Evolutionary conservation across 1,140 invertebrate species (phyloP).

Genomic region (Asobara japonica): DNA sequence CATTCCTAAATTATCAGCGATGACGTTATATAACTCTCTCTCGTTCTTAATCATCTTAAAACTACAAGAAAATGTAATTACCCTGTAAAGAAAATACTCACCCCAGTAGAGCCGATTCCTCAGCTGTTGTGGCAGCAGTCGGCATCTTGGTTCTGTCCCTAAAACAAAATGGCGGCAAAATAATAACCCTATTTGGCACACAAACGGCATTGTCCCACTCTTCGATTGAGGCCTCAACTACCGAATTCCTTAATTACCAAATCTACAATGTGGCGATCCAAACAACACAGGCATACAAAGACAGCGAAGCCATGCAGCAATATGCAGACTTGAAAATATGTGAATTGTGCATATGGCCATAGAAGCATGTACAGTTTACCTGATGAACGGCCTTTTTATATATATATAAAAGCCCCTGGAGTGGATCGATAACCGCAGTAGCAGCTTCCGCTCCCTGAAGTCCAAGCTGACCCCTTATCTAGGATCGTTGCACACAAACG

Average conservation of each 20-base stretch:
- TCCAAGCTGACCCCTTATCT: constrained; percentile 31
- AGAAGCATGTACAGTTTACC: constrained; percentile 51
- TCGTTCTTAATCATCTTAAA: constrained; percentile 23
- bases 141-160: constrained; percentile 73
- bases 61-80: neutral
- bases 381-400: constrained; percentile 55
- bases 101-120: constrained; percentile 77
- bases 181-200: constrained; percentile 56
- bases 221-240: constrained; percentile 26
- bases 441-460: constrained; percentile 51
- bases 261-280: neutral
- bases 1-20: neutral
- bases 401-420: constrained; percentile 28
- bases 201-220: neutral
- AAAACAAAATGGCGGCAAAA: constrained; percentile 68
- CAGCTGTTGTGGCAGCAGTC: constrained; percentile 72
- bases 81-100: constrained; percentile 62
- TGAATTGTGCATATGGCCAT: neutral
- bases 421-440: constrained; percentile 57
- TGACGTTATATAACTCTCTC: neutral
- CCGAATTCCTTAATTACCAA: no score
- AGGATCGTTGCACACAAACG: constrained; percentile 21
- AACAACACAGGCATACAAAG: neutral
- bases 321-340: neutral
- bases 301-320: neutral